These are phyloP conservation scores for Thalassophryne amazonica DNA, from an alignment of 2,797 vertebrate genomes.

Conservation along the genomic window DNA sequence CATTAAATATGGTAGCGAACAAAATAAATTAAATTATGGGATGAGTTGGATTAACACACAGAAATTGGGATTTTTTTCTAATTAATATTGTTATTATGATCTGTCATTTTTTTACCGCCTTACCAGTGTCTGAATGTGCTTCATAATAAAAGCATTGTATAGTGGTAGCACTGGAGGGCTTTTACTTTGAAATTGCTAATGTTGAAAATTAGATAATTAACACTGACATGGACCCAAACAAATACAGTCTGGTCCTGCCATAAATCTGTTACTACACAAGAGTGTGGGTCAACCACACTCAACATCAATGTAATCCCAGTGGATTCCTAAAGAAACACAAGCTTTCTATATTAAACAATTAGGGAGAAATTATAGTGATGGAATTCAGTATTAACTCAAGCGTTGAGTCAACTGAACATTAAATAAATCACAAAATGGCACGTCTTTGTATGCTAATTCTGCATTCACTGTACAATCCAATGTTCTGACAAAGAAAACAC, in stretches of 20 bases:
- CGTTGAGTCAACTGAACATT: constrained; percentile 12
- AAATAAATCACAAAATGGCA: constrained; percentile 25
- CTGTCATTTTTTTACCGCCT: too few species aligned
- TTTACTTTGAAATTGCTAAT: constrained; percentile 28
- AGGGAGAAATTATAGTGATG: constrained; percentile 27
- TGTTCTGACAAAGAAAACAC: constrained; percentile 20
- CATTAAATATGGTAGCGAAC: too few species aligned
- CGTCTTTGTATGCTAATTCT: constrained; percentile 35
- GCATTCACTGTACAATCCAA: constrained; percentile 9
- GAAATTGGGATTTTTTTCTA: too few species aligned
- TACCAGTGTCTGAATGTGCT: too few species aligned
- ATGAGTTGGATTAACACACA: too few species aligned
- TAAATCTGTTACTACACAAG: constrained; percentile 42
- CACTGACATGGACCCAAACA: constrained; percentile 35
- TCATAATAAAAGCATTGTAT: too few species aligned
- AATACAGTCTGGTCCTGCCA: constrained; percentile 28
- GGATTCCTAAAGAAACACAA: constrained; percentile 49
- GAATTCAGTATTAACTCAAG: constrained; percentile 35
- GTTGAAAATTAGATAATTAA: too few species aligned
- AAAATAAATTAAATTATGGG: too few species aligned
- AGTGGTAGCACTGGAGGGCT: too few species aligned
- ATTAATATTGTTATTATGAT: too few species aligned
- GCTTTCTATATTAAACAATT: constrained; percentile 52
- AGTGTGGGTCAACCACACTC: constrained; percentile 54
- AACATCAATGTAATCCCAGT: constrained; percentile 40